Evolutionary conservation across 2,113 vertebrate species (phyloP).

Genomic region (Opisthocomus hoazin): DNA sequence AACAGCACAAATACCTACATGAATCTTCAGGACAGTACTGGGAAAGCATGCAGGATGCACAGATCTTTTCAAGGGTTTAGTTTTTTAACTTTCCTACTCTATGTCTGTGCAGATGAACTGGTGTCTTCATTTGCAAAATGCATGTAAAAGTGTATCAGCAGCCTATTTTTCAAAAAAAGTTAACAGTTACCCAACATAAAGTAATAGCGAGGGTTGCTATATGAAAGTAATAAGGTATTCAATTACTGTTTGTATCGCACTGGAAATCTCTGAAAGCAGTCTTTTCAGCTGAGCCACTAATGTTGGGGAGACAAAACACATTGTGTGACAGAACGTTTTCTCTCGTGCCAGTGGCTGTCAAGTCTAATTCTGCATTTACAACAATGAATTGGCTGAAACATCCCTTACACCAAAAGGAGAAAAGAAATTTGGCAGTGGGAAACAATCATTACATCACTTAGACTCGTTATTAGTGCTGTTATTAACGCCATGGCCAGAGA

Average conservation of each 20-base stretch:
- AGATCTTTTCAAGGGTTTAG: neutral
- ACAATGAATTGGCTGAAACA: neutral
- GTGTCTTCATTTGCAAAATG: neutral
- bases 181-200: neutral
- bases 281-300: neutral
- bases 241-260: neutral
- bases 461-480: neutral
- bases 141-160: neutral
- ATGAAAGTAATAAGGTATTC: neutral
- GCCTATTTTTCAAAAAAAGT: neutral
- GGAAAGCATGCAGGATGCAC: neutral
- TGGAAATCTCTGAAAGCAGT: neutral
- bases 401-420: neutral
- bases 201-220: neutral
- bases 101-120: neutral
- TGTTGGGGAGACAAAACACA: neutral
- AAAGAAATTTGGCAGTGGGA: neutral
- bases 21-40: neutral
- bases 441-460: neutral
- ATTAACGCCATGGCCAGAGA: neutral
- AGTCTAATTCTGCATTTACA: neutral
- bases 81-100: neutral
- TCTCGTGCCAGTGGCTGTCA: neutral
- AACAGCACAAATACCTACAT: neutral
- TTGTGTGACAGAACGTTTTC: neutral